Evolutionary conservation across 2,113 vertebrate species (phyloP).

Genomic region (Pterophyllum scalare): DNA sequence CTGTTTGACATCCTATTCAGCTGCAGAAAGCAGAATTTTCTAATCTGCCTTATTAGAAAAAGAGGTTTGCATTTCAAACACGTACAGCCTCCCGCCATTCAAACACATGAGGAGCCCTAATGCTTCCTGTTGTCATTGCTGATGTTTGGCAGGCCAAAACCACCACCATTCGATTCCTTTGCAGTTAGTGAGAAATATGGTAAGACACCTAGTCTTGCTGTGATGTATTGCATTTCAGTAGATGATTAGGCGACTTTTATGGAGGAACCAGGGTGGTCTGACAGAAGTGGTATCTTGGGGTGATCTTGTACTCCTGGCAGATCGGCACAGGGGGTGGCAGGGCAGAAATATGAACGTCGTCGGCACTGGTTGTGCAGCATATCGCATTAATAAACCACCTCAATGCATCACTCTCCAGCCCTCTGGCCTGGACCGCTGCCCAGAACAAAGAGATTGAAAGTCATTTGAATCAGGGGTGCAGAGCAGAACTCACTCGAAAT

Average conservation of each 20-base stretch:
- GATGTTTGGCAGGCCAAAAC: conserved; percentile 1
- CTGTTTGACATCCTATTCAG: not conserved
- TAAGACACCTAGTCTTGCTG: not conserved
- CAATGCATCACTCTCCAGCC: conserved; percentile 60
- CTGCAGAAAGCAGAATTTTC: not conserved
- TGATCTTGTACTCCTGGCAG: conserved; percentile 36
- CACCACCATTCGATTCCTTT: not conserved
- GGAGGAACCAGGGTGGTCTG: conserved; percentile 24
- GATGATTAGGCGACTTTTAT: conserved; percentile 36
- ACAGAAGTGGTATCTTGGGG: conserved; percentile 34
- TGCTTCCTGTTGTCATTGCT: not conserved
- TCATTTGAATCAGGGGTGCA: conserved; percentile 63
- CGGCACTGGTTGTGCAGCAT: conserved; percentile 48
- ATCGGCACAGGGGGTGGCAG: conserved; percentile 30
- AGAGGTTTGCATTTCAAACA: not conserved
- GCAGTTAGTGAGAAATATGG: conserved; percentile 25
- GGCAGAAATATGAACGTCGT: conserved; percentile 62
- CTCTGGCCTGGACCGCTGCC: conserved; percentile 66
- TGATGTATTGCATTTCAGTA: conserved; percentile 6
- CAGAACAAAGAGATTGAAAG: conserved; percentile 77
- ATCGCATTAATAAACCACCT: conserved; percentile 70
- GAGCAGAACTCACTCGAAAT: conserved; percentile 66
- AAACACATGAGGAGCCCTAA: not conserved
- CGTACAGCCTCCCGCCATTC: not conserved
- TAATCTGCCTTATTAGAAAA: conserved; percentile 2